Base-by-base conservation (phyloP, 2,888 invertebrate genomes). In the Drosophila aldrichi region DNA sequence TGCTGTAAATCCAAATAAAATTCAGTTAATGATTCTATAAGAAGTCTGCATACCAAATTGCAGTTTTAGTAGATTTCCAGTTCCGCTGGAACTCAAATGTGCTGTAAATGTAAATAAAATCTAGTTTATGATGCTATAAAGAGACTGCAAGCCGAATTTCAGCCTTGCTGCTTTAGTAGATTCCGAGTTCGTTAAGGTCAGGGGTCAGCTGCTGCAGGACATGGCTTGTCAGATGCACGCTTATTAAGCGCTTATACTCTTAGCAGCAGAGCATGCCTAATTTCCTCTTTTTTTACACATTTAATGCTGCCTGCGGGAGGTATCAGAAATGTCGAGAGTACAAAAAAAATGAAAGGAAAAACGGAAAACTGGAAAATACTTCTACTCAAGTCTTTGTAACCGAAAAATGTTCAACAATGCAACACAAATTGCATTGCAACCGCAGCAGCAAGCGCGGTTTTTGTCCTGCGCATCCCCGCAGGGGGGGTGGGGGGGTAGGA, bases 381-480 rank as follows among this genome's bases (percentile, higher is more conserved):
- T 59, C 52, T 54, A 12, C 75, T 64, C 55, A 79, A 74, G 69
- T 70, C 51, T 58, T 44, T 62, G 57, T 48, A 43, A 51, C 58
- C 41, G 25, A 67, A 67, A 67, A 68, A 68, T 81, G 58, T 71
- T 68, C 67, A 89, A 84, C 84, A 84, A 84, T 84, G 84, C 84
- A 84, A 84, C 82, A 84, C 84, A 84, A 84, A 84, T 84, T 84
- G 77, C 81, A 87, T 59, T 51, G 69, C 56, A 84, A 87, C 84
- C 85, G 65, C 87, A 84, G 62, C 70, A 77, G 84, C 76, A 66
- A 74, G 75, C 81, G 87, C 75, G 81, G 87, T 81, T 86, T 71
- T 55, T 32, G 52, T n/a, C 66, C 29, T 25, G 52, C 16, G 16
- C 20, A 34, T 14, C 49, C n/a, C 22, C 25, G 41, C 48, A 44